A percentile compares a stretch with the other conserved stretches of the same genome.
Evolutionary conservation across 2,797 vertebrate species (phyloP).

Genomic region (Macrochelys suwanniensis): DNA sequence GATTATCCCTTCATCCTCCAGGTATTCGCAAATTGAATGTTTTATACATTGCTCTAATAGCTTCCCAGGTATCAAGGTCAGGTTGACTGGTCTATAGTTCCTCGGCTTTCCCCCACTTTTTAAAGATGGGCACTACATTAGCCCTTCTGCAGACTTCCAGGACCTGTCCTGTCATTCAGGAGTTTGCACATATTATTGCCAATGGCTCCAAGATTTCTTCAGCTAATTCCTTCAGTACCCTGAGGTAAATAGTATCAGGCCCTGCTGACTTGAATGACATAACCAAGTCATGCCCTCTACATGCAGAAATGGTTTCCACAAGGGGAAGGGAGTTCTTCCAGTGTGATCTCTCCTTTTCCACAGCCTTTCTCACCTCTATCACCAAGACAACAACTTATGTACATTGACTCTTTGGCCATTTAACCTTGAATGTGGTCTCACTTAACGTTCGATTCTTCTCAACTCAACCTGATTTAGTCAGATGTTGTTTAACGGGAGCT

Average conservation of each 20-base stretch:
- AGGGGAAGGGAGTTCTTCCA: neutral
- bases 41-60: neutral
- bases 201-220: neutral
- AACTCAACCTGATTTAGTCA: neutral
- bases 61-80: neutral
- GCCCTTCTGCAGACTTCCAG: neutral
- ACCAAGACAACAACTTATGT: neutral
- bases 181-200: neutral
- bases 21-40: neutral
- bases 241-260: neutral
- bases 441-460: neutral
- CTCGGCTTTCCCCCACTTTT: neutral
- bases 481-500: neutral
- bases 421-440: neutral
- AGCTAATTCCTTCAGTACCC: neutral
- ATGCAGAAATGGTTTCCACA: neutral
- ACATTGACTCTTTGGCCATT: neutral
- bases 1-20: neutral
- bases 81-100: neutral
- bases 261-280: neutral
- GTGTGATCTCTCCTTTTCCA: neutral
- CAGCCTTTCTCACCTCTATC: neutral
- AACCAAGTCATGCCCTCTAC: neutral
- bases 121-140: neutral
- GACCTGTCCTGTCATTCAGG: neutral